Base-by-base conservation (phyloP, 2,797 vertebrate genomes). In the Gallinago solitaria region DNA sequence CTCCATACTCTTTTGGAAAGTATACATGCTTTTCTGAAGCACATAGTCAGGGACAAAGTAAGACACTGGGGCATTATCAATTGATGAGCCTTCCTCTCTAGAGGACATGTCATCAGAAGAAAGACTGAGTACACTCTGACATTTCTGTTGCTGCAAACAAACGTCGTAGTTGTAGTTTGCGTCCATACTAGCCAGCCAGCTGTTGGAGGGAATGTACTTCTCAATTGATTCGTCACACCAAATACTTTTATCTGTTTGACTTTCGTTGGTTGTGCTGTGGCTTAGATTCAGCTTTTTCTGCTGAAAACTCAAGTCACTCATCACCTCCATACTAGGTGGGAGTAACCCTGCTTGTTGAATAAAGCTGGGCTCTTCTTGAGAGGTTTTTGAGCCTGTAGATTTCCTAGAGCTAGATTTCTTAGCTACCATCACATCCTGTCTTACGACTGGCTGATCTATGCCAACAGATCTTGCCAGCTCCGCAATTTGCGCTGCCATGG, bases 21-120 rank as follows among this genome's bases (percentile, higher is more conserved):
- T 51, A 47, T 96, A 95, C 33, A 2, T 93, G 77, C 93, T 95
- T 70, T 97, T 97, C 56, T 96, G 94, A 95, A 96, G 96, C 96
- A 97, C 69, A 79, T 94, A 97, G 91, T 98, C 97, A 71, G 97
- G 97, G 71, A 94, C 96, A 96, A 97, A 95, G 56, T 95, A 97
- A 94, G 97, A 93, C 73, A 90, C 75, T 3, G 96, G 56, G 41
- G 63, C 77, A 82, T 95, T 96, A 59, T 98, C 97, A 69, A 43
- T 39, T 4, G 96, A 97, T n/a, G 95, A 96, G 12, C 93, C 95
- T 95, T 98, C 97, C 59, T 95, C 96, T 90, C 85, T 86, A 16
- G 96, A 96, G 37, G 97, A 97, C 85, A 53, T 32, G 24, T 98
- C 97, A 63, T 97, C 95, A 64, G 97, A 98, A 57, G 97, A 97